Evolutionary conservation across 2,888 invertebrate genomes (phyloP).

Genomic region (Mactromeris polynyma): DNA sequence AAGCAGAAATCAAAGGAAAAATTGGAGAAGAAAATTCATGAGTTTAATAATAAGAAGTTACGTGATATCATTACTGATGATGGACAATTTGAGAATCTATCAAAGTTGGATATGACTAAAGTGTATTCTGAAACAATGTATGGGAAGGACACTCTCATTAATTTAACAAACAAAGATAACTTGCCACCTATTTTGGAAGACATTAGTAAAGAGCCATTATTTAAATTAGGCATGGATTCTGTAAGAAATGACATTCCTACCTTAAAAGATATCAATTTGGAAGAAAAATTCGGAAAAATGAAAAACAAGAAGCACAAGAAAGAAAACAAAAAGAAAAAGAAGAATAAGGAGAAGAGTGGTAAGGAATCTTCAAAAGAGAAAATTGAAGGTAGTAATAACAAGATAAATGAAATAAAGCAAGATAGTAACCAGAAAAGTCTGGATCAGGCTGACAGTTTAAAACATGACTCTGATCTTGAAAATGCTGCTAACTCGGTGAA

Average conservation of each 20-base stretch:
- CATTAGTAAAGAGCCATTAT: conserved; percentile 57
- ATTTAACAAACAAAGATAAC: conserved; percentile 66
- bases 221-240: conserved; percentile 57
- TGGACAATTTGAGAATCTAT: conserved; percentile 47
- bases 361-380: conserved; percentile 54
- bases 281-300: conserved; percentile 54
- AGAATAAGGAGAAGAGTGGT: conserved; percentile 65
- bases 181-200: conserved; percentile 60
- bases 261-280: conserved; percentile 51
- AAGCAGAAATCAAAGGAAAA: conserved; percentile 66
- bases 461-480: conserved; percentile 52
- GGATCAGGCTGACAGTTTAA: conserved; percentile 46
- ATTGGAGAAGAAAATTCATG: conserved; percentile 55
- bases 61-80: conserved; percentile 58
- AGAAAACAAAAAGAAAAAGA: conserved; percentile 67
- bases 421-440: background rate
- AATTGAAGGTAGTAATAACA: conserved; percentile 20
- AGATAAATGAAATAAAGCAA: conserved; percentile 15
- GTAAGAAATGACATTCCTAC: conserved; percentile 61
- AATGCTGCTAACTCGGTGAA: conserved; percentile 52
- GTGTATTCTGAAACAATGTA: conserved; percentile 63
- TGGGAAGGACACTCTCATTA: conserved; percentile 63
- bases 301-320: conserved; percentile 70
- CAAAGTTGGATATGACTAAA: conserved; percentile 61
- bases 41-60: conserved; percentile 54